Percentiles rank a stretch among this genome's conserved stretches.
Conservation (phyloP, 2,113 vertebrate genomes). For the Protomyctophum bolini region DNA sequence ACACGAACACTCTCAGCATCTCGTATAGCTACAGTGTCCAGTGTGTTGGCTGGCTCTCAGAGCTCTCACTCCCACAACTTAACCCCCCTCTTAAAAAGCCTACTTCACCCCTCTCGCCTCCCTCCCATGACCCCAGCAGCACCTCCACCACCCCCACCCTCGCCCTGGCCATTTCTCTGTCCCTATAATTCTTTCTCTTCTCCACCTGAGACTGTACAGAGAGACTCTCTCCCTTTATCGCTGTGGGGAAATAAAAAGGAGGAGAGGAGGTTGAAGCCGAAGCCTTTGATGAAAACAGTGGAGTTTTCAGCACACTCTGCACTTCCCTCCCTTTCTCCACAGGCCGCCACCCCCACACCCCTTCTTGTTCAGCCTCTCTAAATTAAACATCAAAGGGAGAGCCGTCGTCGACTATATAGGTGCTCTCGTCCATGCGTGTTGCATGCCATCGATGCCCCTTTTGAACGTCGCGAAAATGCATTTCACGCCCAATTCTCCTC, state of each 20-base stretch:
- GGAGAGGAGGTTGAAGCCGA: slow-evolving; percentile 31
- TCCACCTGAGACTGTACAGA: background rate
- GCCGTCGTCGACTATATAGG: slow-evolving; percentile 43
- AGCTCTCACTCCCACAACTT: no score
- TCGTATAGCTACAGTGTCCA: no score
- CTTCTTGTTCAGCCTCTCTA: slow-evolving; percentile 24
- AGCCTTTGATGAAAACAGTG: slow-evolving; percentile 63
- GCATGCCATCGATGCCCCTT: slow-evolving; percentile 44
- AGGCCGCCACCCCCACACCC: slow-evolving; percentile 5
- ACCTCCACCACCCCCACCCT: background rate
- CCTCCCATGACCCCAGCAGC: background rate
- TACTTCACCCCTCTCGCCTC: slow-evolving; percentile 1
- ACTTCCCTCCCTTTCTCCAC: slow-evolving; percentile 36
- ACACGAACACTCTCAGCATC: no score
- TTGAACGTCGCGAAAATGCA: slow-evolving; percentile 57
- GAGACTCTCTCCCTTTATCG: slow-evolving; percentile 37
- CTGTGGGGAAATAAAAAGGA: slow-evolving; percentile 56
- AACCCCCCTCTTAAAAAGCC: slow-evolving; percentile 3
- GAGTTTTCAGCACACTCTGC: slow-evolving; percentile 57
- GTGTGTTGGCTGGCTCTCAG: no score
- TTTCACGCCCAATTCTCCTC: slow-evolving; percentile 59
- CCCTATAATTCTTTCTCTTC: no score
- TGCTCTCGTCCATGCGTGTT: slow-evolving; percentile 38
- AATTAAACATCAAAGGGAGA: slow-evolving; percentile 72
- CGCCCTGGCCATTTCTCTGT: no score